Conservation (phyloP, 1,140 invertebrate genomes). For the Sinella curviseta region DNA sequence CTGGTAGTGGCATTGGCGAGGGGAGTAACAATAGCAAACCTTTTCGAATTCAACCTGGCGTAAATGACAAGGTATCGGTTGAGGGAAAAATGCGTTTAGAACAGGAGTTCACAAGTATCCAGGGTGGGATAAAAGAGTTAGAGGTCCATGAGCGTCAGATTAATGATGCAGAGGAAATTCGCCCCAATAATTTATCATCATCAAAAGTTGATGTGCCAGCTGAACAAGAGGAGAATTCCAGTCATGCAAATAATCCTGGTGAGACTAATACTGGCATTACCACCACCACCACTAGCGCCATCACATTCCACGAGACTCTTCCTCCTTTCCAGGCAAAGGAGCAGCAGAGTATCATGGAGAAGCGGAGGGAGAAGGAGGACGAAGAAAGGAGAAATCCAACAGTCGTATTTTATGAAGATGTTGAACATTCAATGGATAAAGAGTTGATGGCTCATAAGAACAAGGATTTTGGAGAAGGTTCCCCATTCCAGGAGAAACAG, state of each 20-base stretch:
- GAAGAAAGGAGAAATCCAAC: neutral
- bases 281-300: neutral
- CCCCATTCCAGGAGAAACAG: neutral
- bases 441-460: neutral
- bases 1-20: neutral
- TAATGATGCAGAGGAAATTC: conserved; percentile 13
- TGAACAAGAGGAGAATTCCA: neutral
- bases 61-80: neutral
- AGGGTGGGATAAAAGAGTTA: neutral
- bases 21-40: neutral
- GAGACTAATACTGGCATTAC: neutral
- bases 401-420: conserved; percentile 3
- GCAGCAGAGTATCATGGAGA: neutral
- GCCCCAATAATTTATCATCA: conserved; percentile 23
- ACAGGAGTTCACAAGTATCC: neutral
- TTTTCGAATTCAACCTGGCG: neutral
- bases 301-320: neutral
- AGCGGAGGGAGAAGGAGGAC: neutral
- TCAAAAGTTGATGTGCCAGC: neutral
- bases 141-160: neutral
- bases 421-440: neutral
- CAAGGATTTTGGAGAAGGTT: neutral
- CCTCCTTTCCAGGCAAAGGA: neutral
- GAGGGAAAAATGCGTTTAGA: neutral
- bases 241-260: conserved; percentile 20